These are phyloP conservation scores for Tetramorium bicarinatum DNA, from an alignment of 2,888 invertebrate species.

Conservation along the genomic window DNA sequence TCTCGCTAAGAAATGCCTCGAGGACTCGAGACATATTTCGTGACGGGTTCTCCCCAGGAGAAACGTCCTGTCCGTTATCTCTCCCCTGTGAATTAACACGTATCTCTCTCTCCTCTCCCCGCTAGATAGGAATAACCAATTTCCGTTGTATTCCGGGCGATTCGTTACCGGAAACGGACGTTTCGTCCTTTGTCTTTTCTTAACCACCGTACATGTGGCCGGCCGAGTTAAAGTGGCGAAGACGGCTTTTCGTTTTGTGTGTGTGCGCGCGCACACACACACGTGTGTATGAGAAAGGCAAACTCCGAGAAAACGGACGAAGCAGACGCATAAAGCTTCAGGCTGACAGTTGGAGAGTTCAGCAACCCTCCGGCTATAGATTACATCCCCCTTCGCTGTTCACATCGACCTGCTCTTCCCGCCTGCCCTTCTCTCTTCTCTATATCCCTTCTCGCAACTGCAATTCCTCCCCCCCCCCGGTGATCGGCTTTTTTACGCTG, in stretches of 20 bases:
- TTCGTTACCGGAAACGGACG: conserved; percentile 46
- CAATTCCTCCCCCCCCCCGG: conserved; percentile 34
- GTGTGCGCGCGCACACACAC: not conserved
- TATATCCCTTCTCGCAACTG: conserved; percentile 17
- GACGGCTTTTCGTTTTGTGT: not conserved
- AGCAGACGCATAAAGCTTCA: conserved; percentile 62
- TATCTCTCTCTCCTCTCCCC: not conserved
- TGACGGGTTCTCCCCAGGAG: not conserved
- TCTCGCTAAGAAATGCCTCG: conserved; percentile 5
- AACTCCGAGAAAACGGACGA: conserved; percentile 49
- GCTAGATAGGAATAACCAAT: conserved; percentile 19
- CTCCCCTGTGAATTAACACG: conserved; percentile 46
- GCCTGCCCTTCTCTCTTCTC: not conserved
- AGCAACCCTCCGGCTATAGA: conserved; percentile 56
- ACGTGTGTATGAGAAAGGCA: conserved; percentile 33
- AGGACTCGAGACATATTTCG: conserved; percentile 34
- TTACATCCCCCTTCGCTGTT: conserved; percentile 47
- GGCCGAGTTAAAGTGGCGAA: not conserved
- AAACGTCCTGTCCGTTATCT: conserved; percentile 4
- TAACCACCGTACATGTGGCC: not conserved
- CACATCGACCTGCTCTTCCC: conserved; percentile 50
- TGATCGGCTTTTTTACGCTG: conserved; percentile 51
- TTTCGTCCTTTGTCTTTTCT: conserved; percentile 33
- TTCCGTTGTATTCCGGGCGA: conserved; percentile 33
- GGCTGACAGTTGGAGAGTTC: conserved; percentile 61